Evolutionary conservation across 53 echinoderm and acorn worm species (phyloP), one percentile per base, ranked within the genome.

Genomic region (Crossaster papposus): DNA sequence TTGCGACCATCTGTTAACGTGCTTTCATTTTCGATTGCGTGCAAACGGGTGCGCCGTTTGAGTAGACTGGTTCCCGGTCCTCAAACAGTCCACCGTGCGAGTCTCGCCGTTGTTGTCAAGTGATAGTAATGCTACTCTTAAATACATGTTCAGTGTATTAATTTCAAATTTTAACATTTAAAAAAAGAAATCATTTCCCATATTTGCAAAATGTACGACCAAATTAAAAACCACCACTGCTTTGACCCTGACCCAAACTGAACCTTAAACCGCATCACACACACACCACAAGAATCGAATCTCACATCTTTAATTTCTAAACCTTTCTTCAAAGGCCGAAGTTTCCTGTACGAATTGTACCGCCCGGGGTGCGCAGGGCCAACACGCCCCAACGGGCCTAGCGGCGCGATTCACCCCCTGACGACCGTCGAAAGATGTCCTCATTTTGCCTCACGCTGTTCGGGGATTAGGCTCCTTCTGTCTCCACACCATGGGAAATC

Each of bases 401-500:
- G 33, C 85, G 73, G 68, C 52, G 52, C 85, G 85, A 85, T 73
- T 70, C 54, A 70, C 85, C 71, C 85, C 72, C 72, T 71, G 85
- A 72, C 85, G 22, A 71, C 54, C 73, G 85, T 54, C 72, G 85
- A 85, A 85, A 85, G 85, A 85, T 73, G 31, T 85, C 85, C 85
- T 85, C 85, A 85, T 85, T n/a, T n/a, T 85, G 53, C 85, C 53
- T 72, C 85, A 85, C 72, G 85, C 85, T 85, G 85, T 73, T 72
- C 85, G 72, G 30, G 53, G 72, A 52, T 52, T 54, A 85, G 35
- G 1, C 85, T 54, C 77, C 87, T 77, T 77, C 77, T 87, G 76
- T 87, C 34, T 77, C 18, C 14, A 37, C 82, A 80, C 33, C 80
- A 54, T 62, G 80, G 80, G 80, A 80, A 80, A 80, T 62, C 62